Percentiles rank a stretch among this genome's conserved stretches.
phyloP scores from a whole-genome alignment of 2,888 invertebrate species.

The Noctua pronuba region DNA sequence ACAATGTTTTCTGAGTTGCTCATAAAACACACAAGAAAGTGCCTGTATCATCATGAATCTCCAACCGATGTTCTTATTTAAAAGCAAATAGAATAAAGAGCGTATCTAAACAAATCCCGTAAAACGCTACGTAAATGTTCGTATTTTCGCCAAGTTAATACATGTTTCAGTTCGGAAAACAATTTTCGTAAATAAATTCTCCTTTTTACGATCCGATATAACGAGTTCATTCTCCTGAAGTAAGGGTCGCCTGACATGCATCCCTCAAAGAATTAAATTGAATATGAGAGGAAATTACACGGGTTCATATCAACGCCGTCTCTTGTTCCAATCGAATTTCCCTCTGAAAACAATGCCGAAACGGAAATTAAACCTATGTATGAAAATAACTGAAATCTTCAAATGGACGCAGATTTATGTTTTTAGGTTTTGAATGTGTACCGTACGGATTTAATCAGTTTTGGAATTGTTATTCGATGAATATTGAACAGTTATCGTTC shows the following conservation, averaged over 20 bases:
- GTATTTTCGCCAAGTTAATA: slow-evolving; percentile 64
- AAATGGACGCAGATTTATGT: slow-evolving; percentile 78
- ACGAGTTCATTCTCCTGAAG: slow-evolving; percentile 73
- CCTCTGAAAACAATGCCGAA: slow-evolving; percentile 86
- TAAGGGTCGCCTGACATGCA: slow-evolving; percentile 78
- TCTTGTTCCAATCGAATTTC: slow-evolving; percentile 86
- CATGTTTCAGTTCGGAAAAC: slow-evolving; percentile 69
- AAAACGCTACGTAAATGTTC: slow-evolving; percentile 49
- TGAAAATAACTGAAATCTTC: slow-evolving; percentile 81
- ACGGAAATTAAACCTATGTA: slow-evolving; percentile 88
- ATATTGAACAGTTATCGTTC: slow-evolving; percentile 36
- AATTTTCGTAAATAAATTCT: slow-evolving; percentile 77
- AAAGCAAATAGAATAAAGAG: slow-evolving; percentile 53
- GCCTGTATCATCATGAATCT: slow-evolving; percentile 20
- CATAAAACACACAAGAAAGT: slow-evolving; percentile 9
- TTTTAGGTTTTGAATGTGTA: slow-evolving; percentile 65
- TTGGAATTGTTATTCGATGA: slow-evolving; percentile 38
- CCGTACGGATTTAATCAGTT: slow-evolving; percentile 51
- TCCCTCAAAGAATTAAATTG: slow-evolving; percentile 86
- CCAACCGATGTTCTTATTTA: slow-evolving; percentile 30
- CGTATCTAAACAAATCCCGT: slow-evolving; percentile 52
- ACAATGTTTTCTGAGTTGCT: not conserved
- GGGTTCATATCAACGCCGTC: slow-evolving; percentile 83
- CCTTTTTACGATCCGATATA: slow-evolving; percentile 74
- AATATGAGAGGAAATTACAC: slow-evolving; percentile 88